Evolutionary conservation across 1,140 invertebrate genomes (phyloP).

Genomic region (Pogonomyrmex barbatus): DNA sequence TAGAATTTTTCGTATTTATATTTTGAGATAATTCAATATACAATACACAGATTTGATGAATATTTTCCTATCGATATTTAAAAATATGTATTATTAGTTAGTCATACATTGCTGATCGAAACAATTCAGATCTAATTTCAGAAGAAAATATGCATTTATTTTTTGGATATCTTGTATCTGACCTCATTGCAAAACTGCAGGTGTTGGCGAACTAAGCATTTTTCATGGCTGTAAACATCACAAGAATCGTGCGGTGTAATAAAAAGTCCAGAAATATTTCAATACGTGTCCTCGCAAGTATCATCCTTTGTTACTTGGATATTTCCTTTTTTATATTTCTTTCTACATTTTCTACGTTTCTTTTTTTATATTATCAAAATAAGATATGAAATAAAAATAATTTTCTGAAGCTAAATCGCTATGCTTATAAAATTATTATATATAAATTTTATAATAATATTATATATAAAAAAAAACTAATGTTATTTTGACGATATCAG

Average conservation of each 20-base stretch:
- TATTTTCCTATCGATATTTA: background rate
- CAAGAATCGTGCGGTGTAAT: constrained; percentile 23
- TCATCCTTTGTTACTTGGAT: background rate
- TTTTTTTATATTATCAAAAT: background rate
- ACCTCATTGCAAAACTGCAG: constrained; percentile 33
- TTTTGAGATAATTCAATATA: background rate
- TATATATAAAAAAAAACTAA: background rate
- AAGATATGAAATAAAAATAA: constrained; percentile 5
- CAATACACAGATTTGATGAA: background rate
- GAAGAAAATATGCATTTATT: constrained; percentile 29
- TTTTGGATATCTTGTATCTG: constrained; percentile 27
- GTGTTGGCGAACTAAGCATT: constrained; percentile 37
- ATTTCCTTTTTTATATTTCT: background rate
- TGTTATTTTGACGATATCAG: background rate
- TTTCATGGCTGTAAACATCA: constrained; percentile 30
- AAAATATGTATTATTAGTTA: background rate
- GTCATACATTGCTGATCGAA: background rate
- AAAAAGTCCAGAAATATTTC: constrained; percentile 26
- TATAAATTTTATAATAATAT: no score
- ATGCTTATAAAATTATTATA: background rate
- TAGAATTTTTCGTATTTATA: background rate
- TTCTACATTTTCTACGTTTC: background rate
- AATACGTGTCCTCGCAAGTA: constrained; percentile 1
- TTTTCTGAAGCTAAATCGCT: background rate
- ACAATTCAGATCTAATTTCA: constrained; percentile 1